Percentiles rank a stretch among this genome's conserved stretches.
phyloP scores from a whole-genome alignment of 2,113 vertebrate species.

The Meles meles region DNA sequence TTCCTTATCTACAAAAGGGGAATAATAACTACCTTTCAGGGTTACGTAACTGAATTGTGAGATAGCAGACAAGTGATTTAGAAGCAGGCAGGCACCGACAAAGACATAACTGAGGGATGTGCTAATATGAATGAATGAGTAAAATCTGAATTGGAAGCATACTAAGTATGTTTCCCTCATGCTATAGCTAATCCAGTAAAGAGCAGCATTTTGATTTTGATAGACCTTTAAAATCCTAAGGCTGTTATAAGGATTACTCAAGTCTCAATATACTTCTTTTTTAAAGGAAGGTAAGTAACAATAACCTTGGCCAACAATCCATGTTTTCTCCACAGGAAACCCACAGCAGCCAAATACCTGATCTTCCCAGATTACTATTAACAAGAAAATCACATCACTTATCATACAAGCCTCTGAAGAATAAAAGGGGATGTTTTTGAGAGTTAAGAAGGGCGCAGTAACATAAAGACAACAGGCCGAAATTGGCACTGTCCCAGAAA shows the following conservation, averaged over 20 bases:
- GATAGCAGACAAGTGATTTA: neutral
- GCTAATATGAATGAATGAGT: neutral
- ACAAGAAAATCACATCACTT: neutral
- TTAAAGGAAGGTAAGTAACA: neutral
- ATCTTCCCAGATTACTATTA: neutral
- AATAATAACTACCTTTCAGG: neutral
- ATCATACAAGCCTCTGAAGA: neutral
- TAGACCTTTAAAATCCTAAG: constrained; percentile 4
- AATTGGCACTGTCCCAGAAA: neutral
- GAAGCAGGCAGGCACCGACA: neutral
- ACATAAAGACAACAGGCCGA: neutral
- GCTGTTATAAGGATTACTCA: neutral
- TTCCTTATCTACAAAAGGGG: neutral
- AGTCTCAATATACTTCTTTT: constrained; percentile 8
- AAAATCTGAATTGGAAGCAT: neutral
- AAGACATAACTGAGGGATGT: neutral
- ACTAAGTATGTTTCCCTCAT: neutral
- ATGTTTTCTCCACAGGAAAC: neutral
- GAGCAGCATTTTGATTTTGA: constrained; percentile 4
- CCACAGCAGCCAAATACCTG: neutral
- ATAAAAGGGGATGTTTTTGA: neutral
- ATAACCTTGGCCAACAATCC: neutral
- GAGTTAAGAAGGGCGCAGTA: neutral
- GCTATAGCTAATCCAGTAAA: neutral
- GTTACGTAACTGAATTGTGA: neutral